Conservation (phyloP, 2,888 invertebrate species). For the Rhagophthalmus giganteus region DNA sequence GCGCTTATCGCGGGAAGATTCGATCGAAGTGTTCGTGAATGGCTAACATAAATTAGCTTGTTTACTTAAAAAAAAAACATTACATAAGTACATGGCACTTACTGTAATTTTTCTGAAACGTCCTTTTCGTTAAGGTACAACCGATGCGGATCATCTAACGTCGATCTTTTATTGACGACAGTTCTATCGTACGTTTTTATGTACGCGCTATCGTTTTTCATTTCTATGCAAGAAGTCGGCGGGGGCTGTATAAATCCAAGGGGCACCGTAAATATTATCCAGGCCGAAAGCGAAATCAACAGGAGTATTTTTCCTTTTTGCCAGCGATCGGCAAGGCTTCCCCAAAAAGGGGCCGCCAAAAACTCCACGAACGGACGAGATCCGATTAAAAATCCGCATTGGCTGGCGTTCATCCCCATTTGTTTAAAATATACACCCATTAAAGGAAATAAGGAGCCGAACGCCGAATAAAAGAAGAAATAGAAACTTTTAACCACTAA, state of each 20-base stretch:
- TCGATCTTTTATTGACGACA: slow-evolving; percentile 57
- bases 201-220: slow-evolving; percentile 66
- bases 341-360: slow-evolving; percentile 97
- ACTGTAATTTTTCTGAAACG: too few relatives aligned
- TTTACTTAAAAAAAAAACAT: not conserved
- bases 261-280: slow-evolving; percentile 96
- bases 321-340: slow-evolving; percentile 86
- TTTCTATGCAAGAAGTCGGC: slow-evolving; percentile 81
- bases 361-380: slow-evolving; percentile 97
- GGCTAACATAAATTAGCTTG: slow-evolving; percentile 34
- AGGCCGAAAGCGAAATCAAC: slow-evolving; percentile 87
- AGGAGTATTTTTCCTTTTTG: slow-evolving; percentile 86
- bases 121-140: too few relatives aligned
- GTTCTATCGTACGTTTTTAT: slow-evolving; percentile 63
- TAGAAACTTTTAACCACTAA: slow-evolving; percentile 97
- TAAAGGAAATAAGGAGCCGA: slow-evolving; percentile 95
- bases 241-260: slow-evolving; percentile 94
- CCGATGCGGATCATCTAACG: too few relatives aligned
- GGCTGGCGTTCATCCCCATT: slow-evolving; percentile 96
- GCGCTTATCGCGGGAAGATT: slow-evolving; percentile 51
- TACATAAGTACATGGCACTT: too few relatives aligned
- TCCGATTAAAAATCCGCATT: slow-evolving; percentile 92
- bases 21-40: slow-evolving; percentile 54
- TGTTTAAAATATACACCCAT: slow-evolving; percentile 99
- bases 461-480: slow-evolving; percentile 99